Evolutionary conservation across 2,888 invertebrate genomes (phyloP).

Genomic region (Sarcophaga caerulescens): DNA sequence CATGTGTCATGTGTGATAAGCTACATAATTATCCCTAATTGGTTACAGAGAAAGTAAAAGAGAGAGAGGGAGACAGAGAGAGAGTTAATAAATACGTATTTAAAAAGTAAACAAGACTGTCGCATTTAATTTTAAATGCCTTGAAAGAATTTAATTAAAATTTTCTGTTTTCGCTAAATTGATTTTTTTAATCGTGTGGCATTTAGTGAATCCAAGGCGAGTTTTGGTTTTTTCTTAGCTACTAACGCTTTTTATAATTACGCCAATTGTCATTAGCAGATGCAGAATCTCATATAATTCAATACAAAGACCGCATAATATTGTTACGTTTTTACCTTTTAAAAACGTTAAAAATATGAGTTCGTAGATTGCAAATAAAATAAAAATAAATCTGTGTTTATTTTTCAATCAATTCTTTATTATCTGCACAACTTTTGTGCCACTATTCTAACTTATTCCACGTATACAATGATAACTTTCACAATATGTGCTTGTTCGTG

Average conservation of each 20-base stretch:
- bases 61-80: background rate
- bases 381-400: too few species aligned
- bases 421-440: too few species aligned
- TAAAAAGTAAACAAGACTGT: background rate
- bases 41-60: background rate
- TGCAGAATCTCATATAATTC: background rate
- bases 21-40: background rate
- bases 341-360: too few species aligned
- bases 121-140: background rate
- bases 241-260: too few species aligned
- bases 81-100: background rate
- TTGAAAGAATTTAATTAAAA: slow-evolving; percentile 17
- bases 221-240: background rate
- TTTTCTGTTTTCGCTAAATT: background rate
- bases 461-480: too few species aligned
- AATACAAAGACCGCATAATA: background rate
- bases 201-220: background rate
- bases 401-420: too few species aligned
- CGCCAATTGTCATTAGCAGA: too few species aligned
- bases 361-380: too few species aligned
- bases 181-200: background rate
- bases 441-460: too few species aligned
- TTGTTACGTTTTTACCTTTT: too few species aligned
- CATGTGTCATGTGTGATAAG: background rate
- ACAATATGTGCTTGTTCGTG: too few species aligned